Evolutionary conservation across 2,888 invertebrate species (phyloP).

Genomic region (Zhengitettix transpicula): DNA sequence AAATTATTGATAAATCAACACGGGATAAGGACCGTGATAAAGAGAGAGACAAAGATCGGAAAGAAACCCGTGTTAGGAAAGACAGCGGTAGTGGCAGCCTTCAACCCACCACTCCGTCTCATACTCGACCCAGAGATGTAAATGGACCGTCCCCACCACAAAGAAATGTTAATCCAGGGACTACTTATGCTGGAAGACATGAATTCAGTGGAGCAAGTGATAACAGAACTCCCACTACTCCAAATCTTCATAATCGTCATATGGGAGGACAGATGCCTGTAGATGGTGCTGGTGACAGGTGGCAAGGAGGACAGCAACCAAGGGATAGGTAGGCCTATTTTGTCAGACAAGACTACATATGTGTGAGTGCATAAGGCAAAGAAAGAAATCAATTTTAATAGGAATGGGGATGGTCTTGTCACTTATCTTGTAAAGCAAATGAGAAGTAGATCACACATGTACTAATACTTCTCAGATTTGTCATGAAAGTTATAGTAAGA

Average conservation of each 20-base stretch:
- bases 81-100: slow-evolving; percentile 6
- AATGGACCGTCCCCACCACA: slow-evolving; percentile 3
- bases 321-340: slow-evolving; percentile 5
- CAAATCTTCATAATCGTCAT: not conserved
- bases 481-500: no score
- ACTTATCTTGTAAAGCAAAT: not conserved
- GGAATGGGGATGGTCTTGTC: no score
- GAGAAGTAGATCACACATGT: no score
- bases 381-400: no score
- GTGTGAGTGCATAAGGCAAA: no score
- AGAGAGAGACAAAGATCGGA: slow-evolving; percentile 32
- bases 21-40: slow-evolving; percentile 40
- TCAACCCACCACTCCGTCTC: not conserved
- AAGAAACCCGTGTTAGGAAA: slow-evolving; percentile 3
- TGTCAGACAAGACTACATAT: no score
- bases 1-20: slow-evolving; percentile 20
- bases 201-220: slow-evolving; percentile 1
- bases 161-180: not conserved
- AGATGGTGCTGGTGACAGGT: slow-evolving; percentile 3
- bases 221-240: not conserved
- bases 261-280: not conserved
- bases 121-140: slow-evolving; percentile 1
- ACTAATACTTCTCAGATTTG: no score
- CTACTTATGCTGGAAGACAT: slow-evolving; percentile 2
- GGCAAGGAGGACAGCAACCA: slow-evolving; percentile 3